A percentile compares a stretch with the other conserved stretches of the same genome.
Conservation (phyloP, 2,888 invertebrate species). For the Deroplatys truncata region DNA sequence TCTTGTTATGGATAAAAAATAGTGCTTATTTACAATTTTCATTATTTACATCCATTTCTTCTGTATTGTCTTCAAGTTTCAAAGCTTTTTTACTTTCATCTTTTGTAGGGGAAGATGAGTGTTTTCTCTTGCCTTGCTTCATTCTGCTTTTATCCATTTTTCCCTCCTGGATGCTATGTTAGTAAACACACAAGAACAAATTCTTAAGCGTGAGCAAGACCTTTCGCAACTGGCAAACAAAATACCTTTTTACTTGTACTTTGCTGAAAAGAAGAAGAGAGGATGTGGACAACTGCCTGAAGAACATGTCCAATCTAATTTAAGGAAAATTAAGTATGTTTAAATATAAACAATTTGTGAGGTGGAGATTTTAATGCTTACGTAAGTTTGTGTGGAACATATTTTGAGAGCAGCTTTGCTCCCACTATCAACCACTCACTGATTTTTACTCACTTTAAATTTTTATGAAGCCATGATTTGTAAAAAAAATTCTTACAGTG, state of each 20-base stretch:
- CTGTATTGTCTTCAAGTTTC: not conserved
- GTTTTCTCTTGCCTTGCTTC: conserved; percentile 27
- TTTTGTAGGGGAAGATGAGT: not conserved
- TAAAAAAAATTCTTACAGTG: no score
- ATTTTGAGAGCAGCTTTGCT: no score
- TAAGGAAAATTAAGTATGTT: no score
- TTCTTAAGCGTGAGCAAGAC: not conserved
- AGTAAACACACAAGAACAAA: not conserved
- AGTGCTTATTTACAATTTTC: not conserved
- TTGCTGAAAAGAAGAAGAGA: not conserved
- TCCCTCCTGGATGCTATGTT: conserved; percentile 16
- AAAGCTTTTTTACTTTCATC: not conserved
- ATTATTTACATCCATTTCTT: not conserved
- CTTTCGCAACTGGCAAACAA: not conserved
- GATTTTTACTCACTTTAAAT: no score
- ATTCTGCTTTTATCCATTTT: conserved; percentile 25
- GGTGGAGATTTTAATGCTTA: no score
- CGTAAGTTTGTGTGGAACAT: no score
- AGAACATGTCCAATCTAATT: no score
- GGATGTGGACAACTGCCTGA: no score
- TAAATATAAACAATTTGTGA: no score
- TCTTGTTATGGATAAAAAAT: not conserved
- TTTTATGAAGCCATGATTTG: no score
- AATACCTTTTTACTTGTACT: not conserved
- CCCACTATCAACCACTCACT: no score